A percentile compares a stretch with the other conserved stretches of the same genome.
phyloP scores from a whole-genome alignment of 2,888 invertebrate genomes.

The Xestia xanthographa region DNA sequence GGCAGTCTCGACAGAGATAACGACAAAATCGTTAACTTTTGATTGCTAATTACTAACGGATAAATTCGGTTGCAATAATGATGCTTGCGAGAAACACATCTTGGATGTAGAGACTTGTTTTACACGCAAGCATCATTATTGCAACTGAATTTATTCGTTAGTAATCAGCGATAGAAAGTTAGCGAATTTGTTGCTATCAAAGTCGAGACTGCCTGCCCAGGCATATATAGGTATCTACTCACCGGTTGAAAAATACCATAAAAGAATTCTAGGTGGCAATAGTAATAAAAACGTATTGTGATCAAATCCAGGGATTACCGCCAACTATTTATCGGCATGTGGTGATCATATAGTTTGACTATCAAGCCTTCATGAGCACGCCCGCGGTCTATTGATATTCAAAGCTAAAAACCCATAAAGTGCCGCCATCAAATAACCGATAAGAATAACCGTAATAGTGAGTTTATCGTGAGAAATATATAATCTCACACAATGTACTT shows the following conservation, averaged over 20 bases:
- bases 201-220: too few relatives aligned
- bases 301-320: conserved; percentile 62
- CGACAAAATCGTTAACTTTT: too few relatives aligned
- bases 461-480: conserved; percentile 66
- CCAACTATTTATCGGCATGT: conserved; percentile 45
- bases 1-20: too few relatives aligned
- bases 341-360: conserved; percentile 54
- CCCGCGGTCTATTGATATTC: conserved; percentile 53
- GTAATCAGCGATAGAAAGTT: too few relatives aligned
- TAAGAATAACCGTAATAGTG: conserved; percentile 58
- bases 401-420: conserved; percentile 71
- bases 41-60: too few relatives aligned
- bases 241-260: conserved; percentile 27
- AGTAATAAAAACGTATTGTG: conserved; percentile 52
- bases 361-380: conserved; percentile 53
- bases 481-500: conserved; percentile 46
- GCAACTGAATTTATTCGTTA: too few relatives aligned
- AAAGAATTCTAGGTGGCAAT: conserved; percentile 42
- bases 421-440: conserved; percentile 72
- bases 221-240: too few relatives aligned
- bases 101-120: too few relatives aligned
- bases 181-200: too few relatives aligned
- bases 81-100: too few relatives aligned
- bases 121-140: too few relatives aligned
- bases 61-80: too few relatives aligned